Evolutionary conservation across 2,113 vertebrate genomes (phyloP).

Genomic region (Kryptolebias marmoratus): DNA sequence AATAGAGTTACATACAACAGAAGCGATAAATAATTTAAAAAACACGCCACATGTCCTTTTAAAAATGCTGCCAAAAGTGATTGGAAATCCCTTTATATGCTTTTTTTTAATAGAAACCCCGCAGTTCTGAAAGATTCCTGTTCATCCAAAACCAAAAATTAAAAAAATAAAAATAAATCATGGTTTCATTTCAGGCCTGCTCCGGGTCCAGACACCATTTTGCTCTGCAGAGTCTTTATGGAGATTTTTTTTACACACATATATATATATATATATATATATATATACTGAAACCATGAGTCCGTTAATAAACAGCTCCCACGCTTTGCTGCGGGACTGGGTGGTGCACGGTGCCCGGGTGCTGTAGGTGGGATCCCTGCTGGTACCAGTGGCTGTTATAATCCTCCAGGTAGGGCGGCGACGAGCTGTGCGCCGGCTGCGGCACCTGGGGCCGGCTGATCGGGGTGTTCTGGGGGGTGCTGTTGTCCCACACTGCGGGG

Average conservation of each 20-base stretch:
- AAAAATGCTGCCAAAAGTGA: constrained; percentile 76
- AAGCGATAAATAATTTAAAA: constrained; percentile 81
- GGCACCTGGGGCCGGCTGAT: constrained; percentile 86
- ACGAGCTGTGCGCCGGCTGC: constrained; percentile 88
- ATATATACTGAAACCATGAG: constrained; percentile 49
- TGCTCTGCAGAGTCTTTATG: constrained; percentile 68
- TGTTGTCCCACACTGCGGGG: constrained; percentile 92
- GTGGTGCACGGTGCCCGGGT: constrained; percentile 88
- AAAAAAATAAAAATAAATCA: constrained; percentile 6
- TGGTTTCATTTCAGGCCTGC: constrained; percentile 51
- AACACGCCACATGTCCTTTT: constrained; percentile 78
- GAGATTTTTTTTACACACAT: constrained; percentile 67
- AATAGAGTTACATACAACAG: constrained; percentile 63
- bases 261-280: too few species aligned
- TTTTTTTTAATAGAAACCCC: constrained; percentile 56
- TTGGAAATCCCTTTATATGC: constrained; percentile 71
- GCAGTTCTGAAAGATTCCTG: constrained; percentile 48
- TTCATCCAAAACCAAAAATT: constrained; percentile 55
- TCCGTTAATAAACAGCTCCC: constrained; percentile 90
- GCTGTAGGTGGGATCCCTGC: constrained; percentile 91
- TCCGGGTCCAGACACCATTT: constrained; percentile 46
- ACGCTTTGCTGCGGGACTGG: constrained; percentile 88
- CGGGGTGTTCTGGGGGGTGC: constrained; percentile 84
- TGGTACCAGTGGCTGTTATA: constrained; percentile 94
- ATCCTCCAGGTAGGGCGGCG: constrained; percentile 93